Evolutionary conservation across 2,888 invertebrate genomes (phyloP), one percentile per base, ranked within the genome.

Genomic region (Ochlodes sylvanus): DNA sequence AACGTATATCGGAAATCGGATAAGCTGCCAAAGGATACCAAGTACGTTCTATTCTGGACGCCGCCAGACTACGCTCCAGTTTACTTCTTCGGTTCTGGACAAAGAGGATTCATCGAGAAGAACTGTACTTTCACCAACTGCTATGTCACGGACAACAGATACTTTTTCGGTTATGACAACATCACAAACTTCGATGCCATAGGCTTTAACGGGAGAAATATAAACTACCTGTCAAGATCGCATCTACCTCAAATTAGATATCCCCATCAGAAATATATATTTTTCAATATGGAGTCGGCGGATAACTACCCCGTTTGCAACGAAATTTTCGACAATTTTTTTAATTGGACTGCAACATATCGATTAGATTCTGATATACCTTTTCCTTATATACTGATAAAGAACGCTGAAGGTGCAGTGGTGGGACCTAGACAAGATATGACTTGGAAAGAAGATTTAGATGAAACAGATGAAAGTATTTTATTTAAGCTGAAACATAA

Each of bases 271-370:
- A 88, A 87, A 72, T 93, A 89, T 66, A 85, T 93, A 64, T 92
- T 75, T 71, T 80, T 91, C 55, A 88, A 87, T 62, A 85, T 85
- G 79, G 93, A 94, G 73, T 93, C 93, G 0, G 77, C 90, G 0
- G 85, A 87, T 1, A 87, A 91, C 70, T 85, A 80, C 66, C 92
- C 92, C 0, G 77, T 88, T 0, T 92, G 92, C 69, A 70, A 71
- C 4, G 55, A 72, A 1, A 63, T 68, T 19, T 92, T 80, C 42
- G 87, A 93, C n/a, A 77, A 80, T 6, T 92, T 85, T 69, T 93
- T 93, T 56, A 93, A 93, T 72, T 89, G 88, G 89, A 93, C 93
- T 0, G 77, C 87, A 0, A 93, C 93, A 0, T 93, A 93, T 47
- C 86, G 79, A 76, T 76, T 92, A 2, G 79, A 90, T 74, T 92